Evolutionary conservation across 92 coral and sea anemone genomes (phyloP), one percentile per base, ranked within the genome.

Genomic region (Parazoanthus darwini): DNA sequence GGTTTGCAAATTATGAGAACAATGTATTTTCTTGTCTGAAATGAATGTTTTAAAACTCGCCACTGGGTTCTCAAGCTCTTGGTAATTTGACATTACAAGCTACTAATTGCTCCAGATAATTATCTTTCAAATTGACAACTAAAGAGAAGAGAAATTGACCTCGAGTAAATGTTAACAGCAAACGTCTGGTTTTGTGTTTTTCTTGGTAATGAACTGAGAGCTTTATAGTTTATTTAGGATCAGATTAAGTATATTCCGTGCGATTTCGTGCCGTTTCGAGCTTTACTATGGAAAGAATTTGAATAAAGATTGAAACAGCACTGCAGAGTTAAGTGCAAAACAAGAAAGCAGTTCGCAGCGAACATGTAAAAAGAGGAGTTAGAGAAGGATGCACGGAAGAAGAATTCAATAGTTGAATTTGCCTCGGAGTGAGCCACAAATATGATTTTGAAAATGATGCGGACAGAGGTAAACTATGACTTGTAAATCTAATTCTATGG

Each of bases 181-280:
- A 37, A 37, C n/a, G 82, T 79, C 82, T 48, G 67, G 37, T 15
- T 79, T 35, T 25, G 39, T 79, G 82, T 79, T 79, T 79, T n/a
- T 50, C 38, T 48, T 48, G 8, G 36, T 25, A 25, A 51, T 79
- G 82, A 79, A 79, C 82, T 78, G 50, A 78, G 82, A 44, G 63
- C 63, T 48, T 13, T n/a, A 22, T n/a, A n/a, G 82, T 78, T 78
- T 48, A 48, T 78, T 78, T 48, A 44, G 38, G 82, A 44, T 44
- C 65, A 50, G 63, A 78, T 78, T 78, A 77, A 13, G 14, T 42
- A 43, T 42, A 43, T 46, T 44, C 22, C 18, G 63, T 78, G 82
- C 58, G 4, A 3, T 48, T 75, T 56, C 68, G 66, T 25, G 65
- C n/a, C 26, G 46, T 77, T 78, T 23, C 38, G 18, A 23, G 37